A percentile compares a stretch with the other conserved stretches of the same genome.
Evolutionary conservation across 1,140 invertebrate genomes (phyloP).

Genomic region (Drosophila eugracilis): DNA sequence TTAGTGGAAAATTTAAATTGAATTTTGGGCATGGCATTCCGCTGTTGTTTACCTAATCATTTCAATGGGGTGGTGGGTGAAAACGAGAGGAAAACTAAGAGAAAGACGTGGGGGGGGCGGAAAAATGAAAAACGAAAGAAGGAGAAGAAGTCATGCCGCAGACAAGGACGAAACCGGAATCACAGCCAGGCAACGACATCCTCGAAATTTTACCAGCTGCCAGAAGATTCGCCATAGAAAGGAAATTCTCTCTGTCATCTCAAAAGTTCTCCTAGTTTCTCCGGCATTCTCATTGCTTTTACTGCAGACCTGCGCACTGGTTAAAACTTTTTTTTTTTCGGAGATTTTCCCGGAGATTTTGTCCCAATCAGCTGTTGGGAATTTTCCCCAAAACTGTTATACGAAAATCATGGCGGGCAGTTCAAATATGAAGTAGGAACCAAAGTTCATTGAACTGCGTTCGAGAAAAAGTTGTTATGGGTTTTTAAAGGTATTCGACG

Average conservation of each 20-base stretch:
- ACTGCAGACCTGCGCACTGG: conserved; percentile 47
- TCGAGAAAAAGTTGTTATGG: conserved; percentile 12
- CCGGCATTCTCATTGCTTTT: not conserved
- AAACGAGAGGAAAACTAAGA: not conserved
- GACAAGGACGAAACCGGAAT: conserved; percentile 39
- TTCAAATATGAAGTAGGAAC: no score
- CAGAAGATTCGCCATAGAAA: not conserved
- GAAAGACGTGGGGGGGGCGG: no score
- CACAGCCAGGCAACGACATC: conserved; percentile 21
- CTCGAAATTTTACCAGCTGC: conserved; percentile 25
- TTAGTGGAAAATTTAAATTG: conserved; percentile 5
- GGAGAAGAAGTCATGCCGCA: conserved; percentile 22
- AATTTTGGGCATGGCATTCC: conserved; percentile 12
- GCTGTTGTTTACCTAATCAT: conserved; percentile 55
- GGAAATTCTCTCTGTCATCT: not conserved
- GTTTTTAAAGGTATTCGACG: conserved; percentile 12
- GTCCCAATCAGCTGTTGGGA: conserved; percentile 25
- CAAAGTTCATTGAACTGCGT: conserved; percentile 55
- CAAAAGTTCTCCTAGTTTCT: conserved; percentile 2
- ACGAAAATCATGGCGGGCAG: conserved; percentile 11
- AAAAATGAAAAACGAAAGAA: not conserved
- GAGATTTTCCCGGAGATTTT: not conserved
- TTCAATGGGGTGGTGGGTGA: no score
- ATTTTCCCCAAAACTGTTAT: conserved; percentile 47
- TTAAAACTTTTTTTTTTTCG: not conserved